Evolutionary conservation across 2,797 vertebrate species (phyloP), one percentile per base, ranked within the genome.

Genomic region (Microctenopoma lineatum): DNA sequence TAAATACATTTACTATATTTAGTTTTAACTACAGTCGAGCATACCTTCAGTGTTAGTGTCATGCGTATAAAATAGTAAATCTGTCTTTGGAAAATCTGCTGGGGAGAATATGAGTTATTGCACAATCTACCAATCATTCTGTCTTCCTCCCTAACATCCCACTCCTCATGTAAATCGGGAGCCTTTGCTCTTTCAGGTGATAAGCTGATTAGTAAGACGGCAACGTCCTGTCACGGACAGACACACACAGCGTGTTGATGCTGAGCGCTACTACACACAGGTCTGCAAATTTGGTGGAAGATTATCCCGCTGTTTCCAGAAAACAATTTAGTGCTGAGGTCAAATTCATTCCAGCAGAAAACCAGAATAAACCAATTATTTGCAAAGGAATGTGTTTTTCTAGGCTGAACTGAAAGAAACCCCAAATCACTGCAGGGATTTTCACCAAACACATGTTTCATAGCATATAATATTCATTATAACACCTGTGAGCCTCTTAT

Each of bases 201-300:
- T 86, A 86, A 89, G 75, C 85, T 85, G 88, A 87, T 87, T 84
- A 75, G 25, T 59, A 62, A 42, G 56, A 71, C 54, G 62, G 61
- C 64, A 57, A 56, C 59, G 64, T 79, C 55, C 42, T 64, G 74
- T 64, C 54, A 29, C 75, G 63, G 61, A 66, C 62, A 34, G 63
- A 48, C 63, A 44, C 66, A 44, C 27, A 7, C 77, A 79, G 82
- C 7, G 0, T 79, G 48, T 63, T 45, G 66, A 79, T 60, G 61
- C 14, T 3, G 16, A 71, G 66, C 67, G 75, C 27, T 26, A 7
- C 14, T 4, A 2, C 2, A 13, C 16, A 45, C 27, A 27, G 26
- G 45, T 64, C 50, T 51, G 59, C 55, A 47, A 59, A 69, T 66
- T 55, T 29, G 2, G 18, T 10, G 18, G 25, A 72, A 71, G 81